Evolutionary conservation across 2,797 vertebrate genomes (phyloP).

Genomic region (Furcifer pardalis): DNA sequence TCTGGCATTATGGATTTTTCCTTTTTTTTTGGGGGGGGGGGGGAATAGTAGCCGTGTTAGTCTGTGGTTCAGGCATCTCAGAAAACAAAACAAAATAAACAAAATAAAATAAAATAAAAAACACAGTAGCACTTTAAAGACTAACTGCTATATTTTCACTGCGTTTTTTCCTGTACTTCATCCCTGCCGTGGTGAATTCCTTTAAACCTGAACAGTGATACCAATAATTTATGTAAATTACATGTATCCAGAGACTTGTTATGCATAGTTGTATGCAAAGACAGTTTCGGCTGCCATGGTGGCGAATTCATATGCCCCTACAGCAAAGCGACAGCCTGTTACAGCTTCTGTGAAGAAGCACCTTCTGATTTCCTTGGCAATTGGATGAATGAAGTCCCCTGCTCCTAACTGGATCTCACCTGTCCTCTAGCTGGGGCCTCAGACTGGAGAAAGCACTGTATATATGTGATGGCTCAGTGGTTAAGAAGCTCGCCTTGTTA

Average conservation of each 20-base stretch:
- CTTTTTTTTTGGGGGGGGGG: too few species aligned
- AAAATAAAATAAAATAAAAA: too few species aligned
- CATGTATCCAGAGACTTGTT: neutral
- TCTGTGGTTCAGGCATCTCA: too few species aligned
- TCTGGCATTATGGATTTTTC: neutral
- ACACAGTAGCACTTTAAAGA: too few species aligned
- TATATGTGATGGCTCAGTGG: too few species aligned
- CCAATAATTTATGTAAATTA: neutral
- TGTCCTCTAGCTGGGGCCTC: neutral
- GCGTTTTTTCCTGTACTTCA: neutral
- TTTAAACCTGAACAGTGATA: neutral
- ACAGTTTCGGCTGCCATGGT: neutral
- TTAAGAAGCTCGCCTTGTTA: too few species aligned
- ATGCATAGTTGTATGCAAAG: slow-evolving; percentile 2
- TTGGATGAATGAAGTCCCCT: neutral
- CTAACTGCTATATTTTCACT: too few species aligned
- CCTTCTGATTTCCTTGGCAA: neutral
- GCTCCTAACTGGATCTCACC: neutral
- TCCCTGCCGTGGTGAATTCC: neutral
- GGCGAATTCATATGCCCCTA: neutral
- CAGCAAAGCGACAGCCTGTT: neutral
- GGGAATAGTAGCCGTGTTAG: too few species aligned
- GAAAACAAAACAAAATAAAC: too few species aligned
- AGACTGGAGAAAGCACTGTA: too few species aligned
- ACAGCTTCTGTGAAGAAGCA: neutral